Evolutionary conservation across 1,140 invertebrate species (phyloP).

Genomic region (Hormaphis cornu): DNA sequence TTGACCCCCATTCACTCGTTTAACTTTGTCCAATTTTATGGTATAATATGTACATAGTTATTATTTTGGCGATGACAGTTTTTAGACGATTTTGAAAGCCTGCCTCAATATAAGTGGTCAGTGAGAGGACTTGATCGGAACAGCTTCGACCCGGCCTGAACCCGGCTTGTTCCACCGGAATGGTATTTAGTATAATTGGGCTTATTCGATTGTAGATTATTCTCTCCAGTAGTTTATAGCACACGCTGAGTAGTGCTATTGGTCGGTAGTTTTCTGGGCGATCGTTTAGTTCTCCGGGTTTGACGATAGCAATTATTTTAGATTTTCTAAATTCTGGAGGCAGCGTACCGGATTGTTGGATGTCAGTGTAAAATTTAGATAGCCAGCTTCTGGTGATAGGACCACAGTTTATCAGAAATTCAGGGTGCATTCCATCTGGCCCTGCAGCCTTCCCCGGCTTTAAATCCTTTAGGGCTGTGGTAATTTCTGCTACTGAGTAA

Average conservation of each 20-base stretch:
- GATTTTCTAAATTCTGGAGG: conserved; percentile 29
- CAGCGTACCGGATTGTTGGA: neutral
- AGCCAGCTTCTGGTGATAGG: neutral
- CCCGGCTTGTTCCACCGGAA: conserved; percentile 29
- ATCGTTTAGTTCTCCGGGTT: conserved; percentile 29
- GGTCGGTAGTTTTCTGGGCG: conserved; percentile 28
- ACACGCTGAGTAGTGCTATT: conserved; percentile 33
- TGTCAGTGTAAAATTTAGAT: neutral
- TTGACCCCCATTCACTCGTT: no score
- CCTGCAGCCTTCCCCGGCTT: conserved; percentile 8
- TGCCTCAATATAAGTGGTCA: conserved; percentile 31
- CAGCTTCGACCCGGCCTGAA: conserved; percentile 27
- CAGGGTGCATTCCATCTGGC: neutral
- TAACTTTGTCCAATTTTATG: no score
- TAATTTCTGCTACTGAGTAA: neutral
- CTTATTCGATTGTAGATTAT: conserved; percentile 24
- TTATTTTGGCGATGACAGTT: no score
- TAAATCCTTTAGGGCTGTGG: neutral
- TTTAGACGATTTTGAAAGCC: conserved; percentile 27
- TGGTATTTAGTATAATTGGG: neutral
- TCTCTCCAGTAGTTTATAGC: conserved; percentile 24
- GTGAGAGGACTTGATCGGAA: conserved; percentile 20
- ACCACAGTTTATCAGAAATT: conserved; percentile 5
- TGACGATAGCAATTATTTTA: conserved; percentile 25
- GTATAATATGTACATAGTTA: no score